Evolutionary conservation across 2,113 vertebrate species (phyloP), one percentile per base, ranked within the genome.

Genomic region (Stictonetta naevosa): DNA sequence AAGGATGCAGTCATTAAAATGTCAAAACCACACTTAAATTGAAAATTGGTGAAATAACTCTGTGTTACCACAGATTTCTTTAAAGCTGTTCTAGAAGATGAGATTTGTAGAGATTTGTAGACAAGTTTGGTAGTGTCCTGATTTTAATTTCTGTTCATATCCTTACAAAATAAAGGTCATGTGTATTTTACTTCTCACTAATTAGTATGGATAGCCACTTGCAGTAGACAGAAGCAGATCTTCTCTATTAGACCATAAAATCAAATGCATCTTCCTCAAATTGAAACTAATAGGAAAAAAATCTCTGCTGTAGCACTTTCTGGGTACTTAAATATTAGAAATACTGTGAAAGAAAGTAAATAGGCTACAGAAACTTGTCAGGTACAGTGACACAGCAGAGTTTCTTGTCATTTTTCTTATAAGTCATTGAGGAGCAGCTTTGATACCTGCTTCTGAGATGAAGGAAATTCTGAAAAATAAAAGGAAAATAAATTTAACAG

Each of bases 1-100:
- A 96, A 95, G 48, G 85, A 82, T 80, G 79, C 62, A 93, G 77
- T 94, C 53, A 88, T 96, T 97, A 94, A 55, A 94, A 95, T 95
- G 94, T 94, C 76, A 26, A 75, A 91, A 94, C 93, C 66, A 58
- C 42, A 80, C 96, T 95, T 63, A 81, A 94, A 64, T 78, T 52
- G 83, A 82, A 93, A 96, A 88, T 11, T 29, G 53, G 44, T 83
- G 90, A 84, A 86, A 86, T 86, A 76, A 79, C 60, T 92, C 63
- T 75, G 56, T 76, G 44, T 90, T 95, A 56, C 33, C 63, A 82
- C 42, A 48, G 34, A 8, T 52, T 66, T 79, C 73, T 56, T 42
- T 8, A 74, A 91, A 62, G 8, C 36, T 66, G 33, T 86, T 63
- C 78, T 87, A 25, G 86, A 90, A 77, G 83, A 31, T 80, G 66